Evolutionary conservation across 1,140 invertebrate species (phyloP).

Genomic region (Araneus ventricosus): DNA sequence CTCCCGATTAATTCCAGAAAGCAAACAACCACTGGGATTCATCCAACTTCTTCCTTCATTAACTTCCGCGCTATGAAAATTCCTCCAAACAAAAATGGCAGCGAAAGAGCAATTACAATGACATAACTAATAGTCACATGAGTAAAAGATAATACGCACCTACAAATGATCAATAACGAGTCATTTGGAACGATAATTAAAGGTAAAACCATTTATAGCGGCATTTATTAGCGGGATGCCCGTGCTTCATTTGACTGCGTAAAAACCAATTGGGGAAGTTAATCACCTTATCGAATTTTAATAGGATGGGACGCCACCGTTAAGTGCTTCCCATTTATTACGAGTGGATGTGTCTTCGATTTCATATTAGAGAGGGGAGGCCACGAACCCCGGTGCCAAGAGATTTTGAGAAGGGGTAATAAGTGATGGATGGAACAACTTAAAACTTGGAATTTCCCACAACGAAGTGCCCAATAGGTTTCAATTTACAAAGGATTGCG

Average conservation of each 20-base stretch:
- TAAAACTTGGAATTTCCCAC: neutral
- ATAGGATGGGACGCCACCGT: neutral
- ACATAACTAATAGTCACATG: neutral
- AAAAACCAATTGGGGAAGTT: slow-evolving; percentile 9
- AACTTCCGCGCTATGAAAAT: too few relatives aligned
- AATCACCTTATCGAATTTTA: slow-evolving; percentile 41
- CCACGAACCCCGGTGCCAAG: too few relatives aligned
- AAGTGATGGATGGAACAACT: neutral
- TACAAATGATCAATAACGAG: neutral
- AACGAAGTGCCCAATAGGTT: neutral
- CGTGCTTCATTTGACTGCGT: neutral
- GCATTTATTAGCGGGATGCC: neutral
- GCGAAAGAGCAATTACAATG: too few relatives aligned
- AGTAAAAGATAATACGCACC: neutral
- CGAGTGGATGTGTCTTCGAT: neutral
- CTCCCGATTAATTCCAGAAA: too few relatives aligned
- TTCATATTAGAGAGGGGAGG: neutral
- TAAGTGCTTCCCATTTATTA: neutral
- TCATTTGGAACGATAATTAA: neutral
- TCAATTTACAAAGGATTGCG: neutral
- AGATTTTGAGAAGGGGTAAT: too few relatives aligned
- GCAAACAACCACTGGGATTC: too few relatives aligned
- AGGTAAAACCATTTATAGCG: slow-evolving; percentile 3
- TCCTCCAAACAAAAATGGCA: too few relatives aligned
- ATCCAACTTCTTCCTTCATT: too few relatives aligned